Percentiles rank a stretch among this genome's conserved stretches.
phyloP scores from a whole-genome alignment of 2,888 invertebrate species.

The Odontothrips loti region DNA sequence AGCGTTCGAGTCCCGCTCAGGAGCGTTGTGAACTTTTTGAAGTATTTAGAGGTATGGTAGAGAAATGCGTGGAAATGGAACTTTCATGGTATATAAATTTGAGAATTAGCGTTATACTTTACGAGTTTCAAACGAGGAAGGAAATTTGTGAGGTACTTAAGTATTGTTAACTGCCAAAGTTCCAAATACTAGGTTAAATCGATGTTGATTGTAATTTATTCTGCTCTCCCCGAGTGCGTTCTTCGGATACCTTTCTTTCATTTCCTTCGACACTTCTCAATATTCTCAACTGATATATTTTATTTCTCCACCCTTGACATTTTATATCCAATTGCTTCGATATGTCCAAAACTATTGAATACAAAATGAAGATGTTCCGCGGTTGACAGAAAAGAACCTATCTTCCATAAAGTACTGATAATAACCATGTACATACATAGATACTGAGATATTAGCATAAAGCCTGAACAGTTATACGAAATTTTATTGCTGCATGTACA shows the following conservation, averaged over 20 bases:
- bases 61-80: not conserved
- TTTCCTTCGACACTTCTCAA: not conserved
- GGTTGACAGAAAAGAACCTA: not conserved
- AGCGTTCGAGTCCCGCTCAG: conserved; percentile 6
- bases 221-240: not conserved
- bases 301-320: too few species aligned
- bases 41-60: too few species aligned
- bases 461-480: conserved; percentile 13
- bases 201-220: not conserved
- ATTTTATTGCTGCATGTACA: conserved; percentile 11
- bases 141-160: not conserved
- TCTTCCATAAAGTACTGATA: not conserved
- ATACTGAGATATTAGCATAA: not conserved
- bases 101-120: not conserved
- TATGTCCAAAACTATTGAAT: too few species aligned
- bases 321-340: too few species aligned
- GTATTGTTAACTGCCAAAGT: conserved; percentile 17
- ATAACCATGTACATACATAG: conserved; percentile 4
- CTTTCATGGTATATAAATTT: not conserved
- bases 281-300: not conserved
- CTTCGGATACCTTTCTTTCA: conserved; percentile 1
- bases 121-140: not conserved
- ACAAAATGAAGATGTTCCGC: too few species aligned
- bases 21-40: not conserved
- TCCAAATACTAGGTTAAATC: not conserved